Evolutionary conservation across 1,140 invertebrate species (phyloP).

Genomic region (Leptinotarsa defecta): DNA sequence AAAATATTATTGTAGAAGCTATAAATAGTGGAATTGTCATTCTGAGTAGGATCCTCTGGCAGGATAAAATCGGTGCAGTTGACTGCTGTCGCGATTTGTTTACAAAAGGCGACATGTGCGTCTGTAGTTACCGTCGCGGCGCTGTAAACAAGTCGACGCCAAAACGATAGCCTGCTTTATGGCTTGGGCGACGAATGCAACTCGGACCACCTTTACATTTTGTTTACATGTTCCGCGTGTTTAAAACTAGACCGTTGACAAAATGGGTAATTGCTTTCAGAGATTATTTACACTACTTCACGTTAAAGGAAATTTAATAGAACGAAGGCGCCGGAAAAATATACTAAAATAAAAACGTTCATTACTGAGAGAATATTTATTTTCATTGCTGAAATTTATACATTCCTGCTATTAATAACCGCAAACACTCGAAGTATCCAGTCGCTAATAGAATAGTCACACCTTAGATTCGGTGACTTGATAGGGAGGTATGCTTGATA

Average conservation of each 20-base stretch:
- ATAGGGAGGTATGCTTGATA: too few species aligned
- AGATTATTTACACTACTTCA: conserved; percentile 52
- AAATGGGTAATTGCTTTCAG: conserved; percentile 53
- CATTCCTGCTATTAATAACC: conserved; percentile 2
- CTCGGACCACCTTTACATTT: conserved; percentile 42
- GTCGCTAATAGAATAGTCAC: too few species aligned
- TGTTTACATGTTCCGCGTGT: conserved; percentile 38
- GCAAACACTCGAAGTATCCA: too few species aligned
- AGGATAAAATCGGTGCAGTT: conserved; percentile 46
- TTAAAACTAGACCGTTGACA: conserved; percentile 53
- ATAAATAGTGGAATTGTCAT: conserved; percentile 52
- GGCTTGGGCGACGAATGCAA: conserved; percentile 41
- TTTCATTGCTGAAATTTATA: conserved; percentile 33
- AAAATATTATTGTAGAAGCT: conserved; percentile 51
- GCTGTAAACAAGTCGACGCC: conserved; percentile 52
- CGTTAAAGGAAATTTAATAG: conserved; percentile 53
- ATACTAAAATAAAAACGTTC: conserved; percentile 50
- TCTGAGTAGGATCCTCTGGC: conserved; percentile 42
- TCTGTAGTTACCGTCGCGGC: conserved; percentile 44
- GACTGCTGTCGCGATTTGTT: conserved; percentile 51
- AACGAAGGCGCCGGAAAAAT: conserved; percentile 49
- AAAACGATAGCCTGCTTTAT: conserved; percentile 45
- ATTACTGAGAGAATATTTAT: conserved; percentile 37
- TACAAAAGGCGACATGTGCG: conserved; percentile 51
- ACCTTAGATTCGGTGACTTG: too few species aligned